Evolutionary conservation across 2,113 vertebrate genomes (phyloP).

Genomic region (Nettapus auritus): DNA sequence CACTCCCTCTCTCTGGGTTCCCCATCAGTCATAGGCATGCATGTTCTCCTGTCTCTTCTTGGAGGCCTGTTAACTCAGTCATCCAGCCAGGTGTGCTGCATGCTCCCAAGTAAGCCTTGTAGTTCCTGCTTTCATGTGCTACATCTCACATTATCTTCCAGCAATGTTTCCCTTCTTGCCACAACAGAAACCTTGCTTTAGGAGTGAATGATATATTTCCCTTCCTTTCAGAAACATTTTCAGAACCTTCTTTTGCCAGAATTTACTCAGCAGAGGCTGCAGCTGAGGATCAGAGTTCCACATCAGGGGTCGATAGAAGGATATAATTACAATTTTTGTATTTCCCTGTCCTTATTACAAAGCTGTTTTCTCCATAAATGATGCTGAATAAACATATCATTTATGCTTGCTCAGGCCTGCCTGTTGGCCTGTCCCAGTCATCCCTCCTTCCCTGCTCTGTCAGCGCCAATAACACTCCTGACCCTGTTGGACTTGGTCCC

Average conservation of each 20-base stretch:
- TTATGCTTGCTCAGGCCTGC: background rate
- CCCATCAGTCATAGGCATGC: background rate
- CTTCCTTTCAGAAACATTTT: background rate
- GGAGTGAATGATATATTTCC: background rate
- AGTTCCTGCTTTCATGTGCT: background rate
- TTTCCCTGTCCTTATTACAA: background rate
- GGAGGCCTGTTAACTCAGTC: background rate
- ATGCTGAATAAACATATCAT: constrained; percentile 14
- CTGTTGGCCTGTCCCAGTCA: background rate
- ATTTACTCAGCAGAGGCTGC: background rate
- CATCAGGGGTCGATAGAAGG: background rate
- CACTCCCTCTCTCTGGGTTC: background rate
- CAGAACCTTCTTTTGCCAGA: background rate
- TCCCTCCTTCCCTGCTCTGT: background rate
- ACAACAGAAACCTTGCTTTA: background rate
- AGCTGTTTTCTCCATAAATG: background rate
- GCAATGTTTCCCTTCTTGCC: background rate
- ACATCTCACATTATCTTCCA: background rate
- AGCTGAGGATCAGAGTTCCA: fast-evolving
- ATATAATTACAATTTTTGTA: background rate
- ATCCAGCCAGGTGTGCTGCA: background rate
- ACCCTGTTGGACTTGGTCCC: background rate
- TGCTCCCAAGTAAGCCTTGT: background rate
- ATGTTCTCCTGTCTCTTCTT: background rate
- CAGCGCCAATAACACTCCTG: background rate